A percentile compares a stretch with the other conserved stretches of the same genome.
These are phyloP conservation scores for Borostomias antarcticus DNA, from an alignment of 2,797 vertebrate genomes.

Conservation along the genomic window DNA sequence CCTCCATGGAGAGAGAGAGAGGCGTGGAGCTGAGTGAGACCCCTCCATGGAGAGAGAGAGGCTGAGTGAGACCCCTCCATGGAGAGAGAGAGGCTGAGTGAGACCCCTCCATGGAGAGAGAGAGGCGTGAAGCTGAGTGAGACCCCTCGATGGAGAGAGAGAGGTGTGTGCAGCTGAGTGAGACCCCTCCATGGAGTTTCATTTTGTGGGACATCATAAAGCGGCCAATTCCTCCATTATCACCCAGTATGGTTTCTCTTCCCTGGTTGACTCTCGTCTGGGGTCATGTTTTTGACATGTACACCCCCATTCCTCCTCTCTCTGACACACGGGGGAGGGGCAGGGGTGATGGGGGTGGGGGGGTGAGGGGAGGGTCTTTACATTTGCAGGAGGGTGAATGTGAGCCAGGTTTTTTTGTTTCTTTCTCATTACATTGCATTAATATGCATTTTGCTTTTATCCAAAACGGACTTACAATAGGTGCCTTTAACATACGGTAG, in stretches of 20 bases:
- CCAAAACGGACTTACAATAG: neutral
- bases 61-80: too few relatives aligned
- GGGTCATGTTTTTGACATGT: constrained; percentile 13
- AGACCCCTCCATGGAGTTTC: too few relatives aligned
- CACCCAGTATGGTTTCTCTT: neutral
- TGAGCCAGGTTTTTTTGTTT: neutral
- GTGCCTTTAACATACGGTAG: too few relatives aligned
- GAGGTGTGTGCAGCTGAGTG: too few relatives aligned
- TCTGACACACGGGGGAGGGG: neutral
- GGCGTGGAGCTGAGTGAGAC: too few relatives aligned
- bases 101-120: too few relatives aligned
- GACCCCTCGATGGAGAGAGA: neutral
- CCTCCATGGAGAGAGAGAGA: too few relatives aligned
- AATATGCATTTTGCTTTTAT: neutral
- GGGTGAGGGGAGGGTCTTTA: constrained; percentile 12
- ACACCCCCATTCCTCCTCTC: constrained; percentile 23
- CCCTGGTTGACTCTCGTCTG: constrained; percentile 5
- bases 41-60: too few relatives aligned
- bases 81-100: too few relatives aligned
- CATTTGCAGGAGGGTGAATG: constrained; percentile 11
- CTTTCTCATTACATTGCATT: too few relatives aligned
- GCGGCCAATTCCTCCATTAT: neutral
- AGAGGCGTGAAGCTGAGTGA: too few relatives aligned
- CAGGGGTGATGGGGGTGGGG: neutral
- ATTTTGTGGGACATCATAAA: neutral